Conservation (phyloP, 2,113 vertebrate species). For the Cephalopterus ornatus region DNA sequence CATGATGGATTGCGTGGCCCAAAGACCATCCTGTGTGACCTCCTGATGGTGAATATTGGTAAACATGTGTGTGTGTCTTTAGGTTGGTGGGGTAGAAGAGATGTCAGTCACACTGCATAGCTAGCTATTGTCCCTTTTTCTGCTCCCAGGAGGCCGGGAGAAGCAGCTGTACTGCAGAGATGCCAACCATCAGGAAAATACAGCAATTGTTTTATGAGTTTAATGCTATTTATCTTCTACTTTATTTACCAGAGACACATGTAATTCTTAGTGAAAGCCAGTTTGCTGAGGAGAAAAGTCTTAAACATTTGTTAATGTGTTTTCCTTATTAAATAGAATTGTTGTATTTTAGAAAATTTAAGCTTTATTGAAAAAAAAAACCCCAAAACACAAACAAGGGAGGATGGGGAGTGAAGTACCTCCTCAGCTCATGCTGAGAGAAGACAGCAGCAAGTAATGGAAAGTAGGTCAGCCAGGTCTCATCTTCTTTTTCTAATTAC, state of each 20-base stretch:
- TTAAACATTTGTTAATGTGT: neutral
- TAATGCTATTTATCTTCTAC: slow-evolving; percentile 37
- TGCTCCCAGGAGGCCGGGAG: neutral
- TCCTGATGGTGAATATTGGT: neutral
- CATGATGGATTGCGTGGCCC: fast-evolving
- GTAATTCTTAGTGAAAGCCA: neutral
- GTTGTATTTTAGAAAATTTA: neutral
- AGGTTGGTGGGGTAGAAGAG: neutral
- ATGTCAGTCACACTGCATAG: neutral
- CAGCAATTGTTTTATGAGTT: slow-evolving; percentile 45
- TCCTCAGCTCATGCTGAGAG: neutral
- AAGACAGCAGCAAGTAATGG: neutral
- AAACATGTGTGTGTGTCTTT: neutral
- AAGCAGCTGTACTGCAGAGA: slow-evolving; percentile 46
- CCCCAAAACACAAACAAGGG: neutral
- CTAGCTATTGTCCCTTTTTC: slow-evolving; percentile 21
- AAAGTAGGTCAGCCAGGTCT: neutral
- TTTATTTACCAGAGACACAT: slow-evolving; percentile 20
- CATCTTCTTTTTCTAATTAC: neutral
- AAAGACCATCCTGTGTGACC: neutral
- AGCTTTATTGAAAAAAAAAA: neutral
- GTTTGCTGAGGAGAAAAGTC: neutral
- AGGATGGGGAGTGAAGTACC: neutral
- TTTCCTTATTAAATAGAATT: neutral
- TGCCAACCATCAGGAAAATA: slow-evolving; percentile 56